phyloP scores from a whole-genome alignment of 2,113 vertebrate genomes.

The Hypocryptadius cinnamomeus region DNA sequence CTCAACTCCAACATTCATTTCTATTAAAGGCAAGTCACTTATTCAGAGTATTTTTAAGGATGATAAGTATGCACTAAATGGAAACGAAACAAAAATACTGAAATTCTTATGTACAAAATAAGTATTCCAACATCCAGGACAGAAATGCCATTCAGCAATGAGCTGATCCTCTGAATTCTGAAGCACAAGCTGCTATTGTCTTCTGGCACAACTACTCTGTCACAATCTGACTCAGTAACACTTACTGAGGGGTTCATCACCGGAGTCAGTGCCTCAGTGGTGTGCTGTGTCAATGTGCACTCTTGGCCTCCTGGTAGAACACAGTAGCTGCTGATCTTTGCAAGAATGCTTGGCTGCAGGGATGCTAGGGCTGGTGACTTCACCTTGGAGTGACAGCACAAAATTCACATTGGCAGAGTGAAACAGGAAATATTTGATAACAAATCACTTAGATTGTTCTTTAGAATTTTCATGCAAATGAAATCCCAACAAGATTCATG shows the following conservation, averaged over 20 bases:
- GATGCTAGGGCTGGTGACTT: background rate
- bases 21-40: background rate
- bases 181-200: background rate
- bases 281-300: too few relatives aligned
- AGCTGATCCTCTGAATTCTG: background rate
- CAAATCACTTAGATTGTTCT: background rate
- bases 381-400: background rate
- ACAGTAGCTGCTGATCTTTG: background rate
- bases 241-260: background rate
- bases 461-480: background rate
- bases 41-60: background rate
- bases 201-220: background rate
- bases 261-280: background rate
- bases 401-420: background rate
- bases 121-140: background rate
- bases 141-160: fast-evolving
- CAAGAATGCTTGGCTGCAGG: background rate
- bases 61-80: background rate
- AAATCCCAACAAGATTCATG: background rate
- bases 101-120: background rate
- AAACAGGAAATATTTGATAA: background rate
- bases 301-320: background rate
- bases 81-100: background rate
- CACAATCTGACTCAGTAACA: background rate
- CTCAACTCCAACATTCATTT: background rate